Evolutionary conservation across 2,113 vertebrate genomes (phyloP).

Genomic region (Psettodes erumei): DNA sequence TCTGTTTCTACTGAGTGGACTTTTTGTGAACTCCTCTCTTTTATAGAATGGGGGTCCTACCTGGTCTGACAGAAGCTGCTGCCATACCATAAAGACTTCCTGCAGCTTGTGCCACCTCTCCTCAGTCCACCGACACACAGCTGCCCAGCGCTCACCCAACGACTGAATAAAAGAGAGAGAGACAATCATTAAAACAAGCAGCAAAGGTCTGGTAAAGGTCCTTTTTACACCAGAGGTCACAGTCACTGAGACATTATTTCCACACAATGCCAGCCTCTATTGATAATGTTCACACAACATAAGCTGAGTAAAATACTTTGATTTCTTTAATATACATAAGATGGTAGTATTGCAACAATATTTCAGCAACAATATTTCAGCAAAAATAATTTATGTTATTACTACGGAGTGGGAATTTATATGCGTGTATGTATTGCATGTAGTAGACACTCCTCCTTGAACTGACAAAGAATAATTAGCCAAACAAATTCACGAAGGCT

Average conservation of each 20-base stretch:
- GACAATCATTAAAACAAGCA: neutral
- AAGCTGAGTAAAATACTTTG: neutral
- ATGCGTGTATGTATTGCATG: neutral
- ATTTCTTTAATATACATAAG: neutral
- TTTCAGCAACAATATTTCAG: neutral
- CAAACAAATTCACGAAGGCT: neutral
- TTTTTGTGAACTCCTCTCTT: no score
- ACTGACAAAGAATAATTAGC: neutral
- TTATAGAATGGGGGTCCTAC: slow-evolving; percentile 81
- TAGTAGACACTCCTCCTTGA: neutral
- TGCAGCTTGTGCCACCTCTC: slow-evolving; percentile 91
- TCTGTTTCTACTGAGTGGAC: neutral
- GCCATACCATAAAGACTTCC: slow-evolving; percentile 90
- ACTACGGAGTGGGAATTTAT: neutral
- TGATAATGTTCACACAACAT: neutral
- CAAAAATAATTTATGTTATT: neutral
- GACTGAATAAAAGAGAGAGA: slow-evolving; percentile 76
- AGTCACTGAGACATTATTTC: neutral
- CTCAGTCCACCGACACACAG: slow-evolving; percentile 97
- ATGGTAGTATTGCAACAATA: no score
- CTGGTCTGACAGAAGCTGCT: slow-evolving; percentile 93
- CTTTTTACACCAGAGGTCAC: neutral
- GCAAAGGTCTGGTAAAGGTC: neutral
- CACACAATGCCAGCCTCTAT: neutral
- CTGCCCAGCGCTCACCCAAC: slow-evolving; percentile 96